Percentiles rank a stretch among this genome's conserved stretches.
Evolutionary conservation across 2,797 vertebrate species (phyloP).

Genomic region (Danio choprae): DNA sequence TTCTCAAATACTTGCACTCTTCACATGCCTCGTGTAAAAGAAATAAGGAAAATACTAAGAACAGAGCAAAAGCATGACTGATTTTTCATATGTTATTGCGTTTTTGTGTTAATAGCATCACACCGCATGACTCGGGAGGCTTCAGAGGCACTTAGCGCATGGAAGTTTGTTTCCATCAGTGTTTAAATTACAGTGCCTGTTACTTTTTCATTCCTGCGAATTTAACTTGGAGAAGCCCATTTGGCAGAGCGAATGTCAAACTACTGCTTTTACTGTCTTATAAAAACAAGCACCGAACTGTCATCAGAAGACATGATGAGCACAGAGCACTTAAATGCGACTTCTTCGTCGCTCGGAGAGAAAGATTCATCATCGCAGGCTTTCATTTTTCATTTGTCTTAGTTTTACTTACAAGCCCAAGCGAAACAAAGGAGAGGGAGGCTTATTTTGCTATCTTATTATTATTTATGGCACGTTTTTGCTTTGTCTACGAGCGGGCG

Average conservation of each 20-base stretch:
- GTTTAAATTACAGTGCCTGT: slow-evolving; percentile 31
- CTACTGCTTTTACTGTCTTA: slow-evolving; percentile 41
- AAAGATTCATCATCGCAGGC: slow-evolving; percentile 55
- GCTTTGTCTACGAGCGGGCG: slow-evolving; percentile 58
- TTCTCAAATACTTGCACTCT: not conserved
- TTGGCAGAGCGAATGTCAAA: slow-evolving; percentile 32
- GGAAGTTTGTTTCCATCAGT: slow-evolving; percentile 37
- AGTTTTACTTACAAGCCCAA: slow-evolving; percentile 61
- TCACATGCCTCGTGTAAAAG: not conserved
- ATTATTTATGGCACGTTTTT: slow-evolving; percentile 74
- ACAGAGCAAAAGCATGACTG: slow-evolving; percentile 1
- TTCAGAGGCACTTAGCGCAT: slow-evolving; percentile 38
- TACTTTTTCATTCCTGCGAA: slow-evolving; percentile 36
- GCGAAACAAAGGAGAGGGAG: slow-evolving; percentile 64
- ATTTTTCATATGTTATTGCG: slow-evolving; percentile 43
- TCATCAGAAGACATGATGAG: slow-evolving; percentile 24
- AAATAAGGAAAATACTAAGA: not conserved
- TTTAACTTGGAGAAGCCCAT: slow-evolving; percentile 29
- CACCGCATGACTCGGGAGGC: slow-evolving; percentile 15
- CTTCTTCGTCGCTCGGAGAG: slow-evolving; percentile 61
- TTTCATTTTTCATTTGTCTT: slow-evolving; percentile 67
- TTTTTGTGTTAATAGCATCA: slow-evolving; percentile 42
- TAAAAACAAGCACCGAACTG: slow-evolving; percentile 44
- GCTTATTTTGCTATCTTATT: slow-evolving; percentile 73
- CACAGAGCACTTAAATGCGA: slow-evolving; percentile 62